Evolutionary conservation across 2,797 vertebrate species (phyloP), one percentile per base, ranked within the genome.

Genomic region (Chrosomus eos): DNA sequence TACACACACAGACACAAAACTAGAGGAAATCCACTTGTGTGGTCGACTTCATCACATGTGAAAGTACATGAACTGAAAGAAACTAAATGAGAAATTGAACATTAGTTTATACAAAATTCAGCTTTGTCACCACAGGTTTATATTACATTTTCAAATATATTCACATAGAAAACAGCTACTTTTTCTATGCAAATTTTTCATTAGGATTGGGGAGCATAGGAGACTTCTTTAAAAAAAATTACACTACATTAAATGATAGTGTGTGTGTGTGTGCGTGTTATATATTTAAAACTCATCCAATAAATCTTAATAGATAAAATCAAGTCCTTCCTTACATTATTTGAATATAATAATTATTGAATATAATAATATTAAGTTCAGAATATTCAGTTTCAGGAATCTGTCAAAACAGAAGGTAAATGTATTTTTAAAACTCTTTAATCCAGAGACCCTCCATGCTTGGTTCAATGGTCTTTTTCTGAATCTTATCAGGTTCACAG

Each of bases 401-500:
- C 38, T 48, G 26, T 70, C 14, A n/a, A 62, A 18, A 48, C 21
- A 38, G 33, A 58, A 43, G 31, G 33, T 74, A 74, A 64, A 73
- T 33, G 19, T 48, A 16, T 64, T 70, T 70, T 19, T 28, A 11
- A 45, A 45, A 45, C 13, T 45, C 45, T 45, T 45, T 23, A 72
- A 80, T 53, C 19, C 82, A 45, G 58, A 81, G 36, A 77, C 68
- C 26, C 67, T 84, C 70, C 33, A 28, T 33, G 33, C 23, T 5
- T 23, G 60, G 60, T 60, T 43, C 60, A 80, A 72, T 64, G 84
- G 71, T 81, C 81, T 51, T 86, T 58, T 45, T 62, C 53, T 70
- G 51, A 68, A 36, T 88, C 89, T 91, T 90, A 90, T 91, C 83
- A 48, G 88, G 88, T 89, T 91, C 91, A 87, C 51, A 90, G 90